Evolutionary conservation across 2,797 vertebrate genomes (phyloP).

Genomic region (Brachyalestes nurse): DNA sequence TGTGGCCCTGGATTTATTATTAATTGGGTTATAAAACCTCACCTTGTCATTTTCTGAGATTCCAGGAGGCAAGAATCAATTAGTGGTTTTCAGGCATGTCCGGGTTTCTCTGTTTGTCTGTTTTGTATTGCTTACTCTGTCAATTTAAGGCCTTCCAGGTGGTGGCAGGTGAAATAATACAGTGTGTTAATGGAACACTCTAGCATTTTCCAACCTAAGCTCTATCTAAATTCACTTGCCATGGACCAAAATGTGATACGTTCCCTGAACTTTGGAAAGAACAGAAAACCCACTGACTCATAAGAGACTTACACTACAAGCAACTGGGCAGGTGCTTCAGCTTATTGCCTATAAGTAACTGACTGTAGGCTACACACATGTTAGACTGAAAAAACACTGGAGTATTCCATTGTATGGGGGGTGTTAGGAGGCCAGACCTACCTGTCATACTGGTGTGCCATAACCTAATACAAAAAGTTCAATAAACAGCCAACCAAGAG

Average conservation of each 20-base stretch:
- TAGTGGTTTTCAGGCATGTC: not conserved
- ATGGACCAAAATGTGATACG: not conserved
- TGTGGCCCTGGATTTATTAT: not conserved
- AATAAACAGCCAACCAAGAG: not conserved
- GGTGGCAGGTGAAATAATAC: not conserved
- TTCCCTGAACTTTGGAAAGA: not conserved
- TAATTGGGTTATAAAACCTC: not conserved
- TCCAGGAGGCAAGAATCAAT: not conserved
- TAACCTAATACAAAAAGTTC: not conserved
- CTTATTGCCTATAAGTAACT: not conserved
- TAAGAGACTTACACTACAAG: not conserved
- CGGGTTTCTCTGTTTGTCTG: not conserved
- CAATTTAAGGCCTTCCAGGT: not conserved
- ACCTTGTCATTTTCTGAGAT: not conserved
- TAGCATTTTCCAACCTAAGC: not conserved
- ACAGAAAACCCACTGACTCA: not conserved
- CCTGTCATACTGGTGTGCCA: not conserved
- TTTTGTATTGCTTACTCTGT: not conserved
- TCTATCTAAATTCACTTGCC: not conserved
- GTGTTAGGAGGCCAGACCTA: not conserved
- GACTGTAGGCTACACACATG: not conserved
- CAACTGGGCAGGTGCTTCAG: not conserved
- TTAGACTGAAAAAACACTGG: too few relatives aligned
- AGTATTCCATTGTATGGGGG: not conserved
- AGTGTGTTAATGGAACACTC: not conserved